Percentiles rank a stretch among this genome's conserved stretches.
These are phyloP conservation scores for Whitmania pigra DNA, from an alignment of 1,140 invertebrate genomes.

Conservation along the genomic window DNA sequence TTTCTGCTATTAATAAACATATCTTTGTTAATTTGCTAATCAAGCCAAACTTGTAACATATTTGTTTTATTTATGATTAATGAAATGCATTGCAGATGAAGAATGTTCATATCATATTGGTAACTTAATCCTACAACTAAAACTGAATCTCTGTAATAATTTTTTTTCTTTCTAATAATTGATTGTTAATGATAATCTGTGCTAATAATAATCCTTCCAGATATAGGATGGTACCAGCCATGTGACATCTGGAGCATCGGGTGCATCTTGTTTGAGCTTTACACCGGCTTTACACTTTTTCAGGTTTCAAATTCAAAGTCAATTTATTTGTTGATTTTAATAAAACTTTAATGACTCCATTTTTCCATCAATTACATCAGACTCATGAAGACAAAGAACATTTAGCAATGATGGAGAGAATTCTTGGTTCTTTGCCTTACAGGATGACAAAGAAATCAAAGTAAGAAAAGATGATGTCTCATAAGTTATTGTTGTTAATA, in stretches of 20 bases:
- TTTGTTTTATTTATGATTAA: too few species aligned
- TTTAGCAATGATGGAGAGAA: slow-evolving; percentile 98
- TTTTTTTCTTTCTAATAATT: too few species aligned
- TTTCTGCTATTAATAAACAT: too few species aligned
- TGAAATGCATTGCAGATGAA: too few species aligned
- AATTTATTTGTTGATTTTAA: background rate
- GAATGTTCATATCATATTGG: too few species aligned
- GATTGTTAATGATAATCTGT: background rate
- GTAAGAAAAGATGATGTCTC: slow-evolving; percentile 34
- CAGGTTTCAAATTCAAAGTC: slow-evolving; percentile 42
- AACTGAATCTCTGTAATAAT: background rate
- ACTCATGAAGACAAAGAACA: slow-evolving; percentile 99
- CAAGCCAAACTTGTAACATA: too few species aligned
- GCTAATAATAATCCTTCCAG: slow-evolving; percentile 43
- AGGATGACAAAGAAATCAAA: slow-evolving; percentile 85
- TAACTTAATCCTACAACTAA: background rate
- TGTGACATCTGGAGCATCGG: slow-evolving; percentile 99
- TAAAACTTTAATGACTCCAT: background rate
- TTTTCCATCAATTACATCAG: slow-evolving; percentile 42
- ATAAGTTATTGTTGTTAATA: background rate
- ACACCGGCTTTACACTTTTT: slow-evolving; percentile 94
- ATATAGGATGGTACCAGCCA: slow-evolving; percentile 96
- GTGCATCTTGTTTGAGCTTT: slow-evolving; percentile 97
- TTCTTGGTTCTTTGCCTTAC: slow-evolving; percentile 85
- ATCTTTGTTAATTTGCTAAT: too few species aligned